A percentile compares a stretch with the other conserved stretches of the same genome.
phyloP scores from a whole-genome alignment of 2,797 vertebrate genomes.

The Paratrypauchen microcephalus region DNA sequence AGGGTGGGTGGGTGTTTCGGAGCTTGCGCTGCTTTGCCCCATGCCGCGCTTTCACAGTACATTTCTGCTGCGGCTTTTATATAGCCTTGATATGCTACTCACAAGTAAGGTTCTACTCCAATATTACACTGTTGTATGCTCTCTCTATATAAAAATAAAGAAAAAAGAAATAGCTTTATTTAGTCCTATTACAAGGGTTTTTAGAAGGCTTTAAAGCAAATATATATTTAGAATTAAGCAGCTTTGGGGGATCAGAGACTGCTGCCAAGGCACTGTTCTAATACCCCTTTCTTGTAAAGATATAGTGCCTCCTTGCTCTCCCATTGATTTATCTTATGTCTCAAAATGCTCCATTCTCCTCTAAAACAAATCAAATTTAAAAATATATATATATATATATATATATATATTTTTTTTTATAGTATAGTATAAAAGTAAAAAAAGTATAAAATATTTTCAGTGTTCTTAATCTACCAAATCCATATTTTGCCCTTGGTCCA shows the following conservation, averaged over 20 bases:
- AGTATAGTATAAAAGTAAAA: too few relatives aligned
- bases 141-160: slow-evolving; percentile 12
- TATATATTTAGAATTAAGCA: neutral
- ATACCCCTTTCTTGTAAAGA: neutral
- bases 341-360: neutral
- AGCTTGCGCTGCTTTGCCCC: slow-evolving; percentile 74
- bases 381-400: too few relatives aligned
- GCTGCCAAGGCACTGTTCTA: neutral
- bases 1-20: slow-evolving; percentile 75
- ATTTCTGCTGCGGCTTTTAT: slow-evolving; percentile 70
- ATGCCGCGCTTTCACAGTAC: slow-evolving; percentile 72
- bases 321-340: neutral
- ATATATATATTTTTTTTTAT: too few relatives aligned
- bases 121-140: slow-evolving; percentile 52
- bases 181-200: slow-evolving; percentile 12
- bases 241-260: neutral
- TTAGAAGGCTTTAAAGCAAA: neutral
- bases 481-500: neutral
- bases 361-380: neutral
- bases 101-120: slow-evolving; percentile 64
- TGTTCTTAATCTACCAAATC: neutral
- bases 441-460: neutral
- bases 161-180: slow-evolving; percentile 48
- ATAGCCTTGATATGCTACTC: slow-evolving; percentile 53
- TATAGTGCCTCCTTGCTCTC: neutral